Evolutionary conservation across 23 tunicate species (phyloP), one percentile per base, ranked within the genome.

Genomic region (Oikopleura dioica): DNA sequence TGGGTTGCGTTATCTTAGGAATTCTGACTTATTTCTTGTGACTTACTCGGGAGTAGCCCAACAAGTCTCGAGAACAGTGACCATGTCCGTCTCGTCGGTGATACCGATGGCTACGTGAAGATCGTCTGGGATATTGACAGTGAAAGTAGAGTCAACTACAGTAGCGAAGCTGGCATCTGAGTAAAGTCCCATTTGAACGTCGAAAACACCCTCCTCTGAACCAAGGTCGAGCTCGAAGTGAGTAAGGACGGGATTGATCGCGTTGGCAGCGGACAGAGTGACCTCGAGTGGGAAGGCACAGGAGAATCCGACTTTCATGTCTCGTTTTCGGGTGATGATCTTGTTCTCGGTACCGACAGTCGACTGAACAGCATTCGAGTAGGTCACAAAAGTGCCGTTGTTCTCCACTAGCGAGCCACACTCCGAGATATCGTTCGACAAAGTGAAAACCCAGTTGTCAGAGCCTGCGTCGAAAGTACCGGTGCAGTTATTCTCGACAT

Each of bases 1-100:
- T 44, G 55, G 9, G 21, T 9, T 44, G 16, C 55, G 21, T 44
- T 44, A 9, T 44, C 9, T 44, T 44, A 9, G 16, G 21, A 44
- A 44, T 44, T 44, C 55, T 44, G 55, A 9, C 21, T 44, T 9
- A 44, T 44, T 9, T 9, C 55, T 44, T 9, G 16, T 9, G 55
- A 44, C 72, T 28, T 63, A 63, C 72, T 4, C 2, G 2, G 72
- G 72, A 12, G 72, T 63, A 12, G 72, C 72, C 72, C 72, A 63
- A 63, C 72, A 63, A 12, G 16, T 28, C 33, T 63, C 26, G 30
- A 63, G 33, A 2, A 12, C 30, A 23, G 26, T 28, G 26, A 63
- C 29, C 72, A 63, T 63, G 16, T 23, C 33, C 5, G 72, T 63
- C 2, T 63, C 72, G 33, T 63, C 72, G 29, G 16, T 31, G 33